Evolutionary conservation across 2,888 invertebrate species (phyloP).

Genomic region (Scaptomyza reducta): DNA sequence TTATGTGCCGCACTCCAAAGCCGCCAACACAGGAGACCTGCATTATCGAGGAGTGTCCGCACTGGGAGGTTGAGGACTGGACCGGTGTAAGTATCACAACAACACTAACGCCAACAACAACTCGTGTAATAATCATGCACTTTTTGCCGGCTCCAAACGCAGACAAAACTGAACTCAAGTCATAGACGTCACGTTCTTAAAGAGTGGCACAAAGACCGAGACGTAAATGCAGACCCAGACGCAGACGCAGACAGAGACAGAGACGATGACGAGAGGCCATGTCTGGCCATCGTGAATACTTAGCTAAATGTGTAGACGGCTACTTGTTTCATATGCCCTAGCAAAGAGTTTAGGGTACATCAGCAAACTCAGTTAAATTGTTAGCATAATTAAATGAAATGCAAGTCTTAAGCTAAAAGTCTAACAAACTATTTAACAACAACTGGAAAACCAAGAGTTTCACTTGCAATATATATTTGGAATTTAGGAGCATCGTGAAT

Average conservation of each 20-base stretch:
- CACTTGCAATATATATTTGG: neutral
- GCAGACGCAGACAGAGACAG: constrained; percentile 28
- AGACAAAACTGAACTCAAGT: constrained; percentile 24
- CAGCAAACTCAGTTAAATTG: neutral
- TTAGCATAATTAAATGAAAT: neutral
- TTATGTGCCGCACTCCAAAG: constrained; percentile 90
- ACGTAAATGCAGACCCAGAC: constrained; percentile 3
- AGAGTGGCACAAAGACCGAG: constrained; percentile 8
- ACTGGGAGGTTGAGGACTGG: constrained; percentile 95
- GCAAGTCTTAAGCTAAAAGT: neutral
- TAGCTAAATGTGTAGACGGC: constrained; percentile 69
- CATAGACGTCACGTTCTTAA: constrained; percentile 12
- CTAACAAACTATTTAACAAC: neutral
- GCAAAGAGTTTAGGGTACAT: neutral
- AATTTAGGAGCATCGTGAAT: neutral
- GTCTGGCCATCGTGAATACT: constrained; percentile 64
- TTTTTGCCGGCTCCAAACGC: constrained; percentile 49
- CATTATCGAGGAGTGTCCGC: constrained; percentile 93
- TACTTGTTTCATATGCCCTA: constrained; percentile 42
- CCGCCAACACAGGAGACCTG: constrained; percentile 93
- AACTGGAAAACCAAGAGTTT: neutral
- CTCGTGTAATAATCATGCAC: constrained; percentile 67
- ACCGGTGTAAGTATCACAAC: constrained; percentile 90
- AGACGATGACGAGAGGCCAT: constrained; percentile 52
- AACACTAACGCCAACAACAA: constrained; percentile 12